Evolutionary conservation across 2,113 vertebrate species (phyloP).

Genomic region (Pseudonaja textilis): DNA sequence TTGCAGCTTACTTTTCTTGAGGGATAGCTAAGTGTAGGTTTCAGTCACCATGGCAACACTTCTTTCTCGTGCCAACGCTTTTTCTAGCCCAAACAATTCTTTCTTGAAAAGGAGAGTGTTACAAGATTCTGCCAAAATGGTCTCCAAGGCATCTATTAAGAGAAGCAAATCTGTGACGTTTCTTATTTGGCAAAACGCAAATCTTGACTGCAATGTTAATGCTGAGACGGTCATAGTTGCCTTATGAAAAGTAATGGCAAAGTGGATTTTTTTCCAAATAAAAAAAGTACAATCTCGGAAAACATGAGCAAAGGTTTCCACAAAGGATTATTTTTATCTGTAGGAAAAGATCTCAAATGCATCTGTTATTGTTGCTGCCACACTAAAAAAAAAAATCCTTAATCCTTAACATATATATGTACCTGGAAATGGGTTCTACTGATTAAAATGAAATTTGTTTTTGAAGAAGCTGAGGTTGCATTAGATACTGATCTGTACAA

Average conservation of each 20-base stretch:
- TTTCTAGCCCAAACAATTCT: conserved; percentile 66
- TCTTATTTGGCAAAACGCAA: conserved; percentile 59
- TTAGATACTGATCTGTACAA: neutral
- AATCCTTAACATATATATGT: neutral
- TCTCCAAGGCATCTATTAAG: conserved; percentile 61
- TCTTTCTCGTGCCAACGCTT: conserved; percentile 66
- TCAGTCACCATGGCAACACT: conserved; percentile 75
- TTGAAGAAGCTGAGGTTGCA: neutral
- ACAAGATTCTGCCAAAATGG: conserved; percentile 60
- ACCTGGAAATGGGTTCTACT: neutral
- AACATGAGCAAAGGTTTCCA: neutral
- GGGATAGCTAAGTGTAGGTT: conserved; percentile 68
- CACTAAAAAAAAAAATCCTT: neutral
- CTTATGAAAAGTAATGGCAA: conserved; percentile 8
- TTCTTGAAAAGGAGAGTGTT: conserved; percentile 66
- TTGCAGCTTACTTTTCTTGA: conserved; percentile 65
- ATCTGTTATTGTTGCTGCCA: neutral
- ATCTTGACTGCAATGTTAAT: conserved; percentile 48
- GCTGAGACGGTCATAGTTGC: conserved; percentile 23
- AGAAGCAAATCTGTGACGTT: conserved; percentile 62
- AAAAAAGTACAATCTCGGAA: neutral
- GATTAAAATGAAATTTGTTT: neutral
- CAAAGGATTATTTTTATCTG: conserved; percentile 4
- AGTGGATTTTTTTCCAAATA: neutral
- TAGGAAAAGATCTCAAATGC: neutral